Evolutionary conservation across 2,888 invertebrate genomes (phyloP), one percentile per base, ranked within the genome.

Genomic region (Cheilosia vernalis): DNA sequence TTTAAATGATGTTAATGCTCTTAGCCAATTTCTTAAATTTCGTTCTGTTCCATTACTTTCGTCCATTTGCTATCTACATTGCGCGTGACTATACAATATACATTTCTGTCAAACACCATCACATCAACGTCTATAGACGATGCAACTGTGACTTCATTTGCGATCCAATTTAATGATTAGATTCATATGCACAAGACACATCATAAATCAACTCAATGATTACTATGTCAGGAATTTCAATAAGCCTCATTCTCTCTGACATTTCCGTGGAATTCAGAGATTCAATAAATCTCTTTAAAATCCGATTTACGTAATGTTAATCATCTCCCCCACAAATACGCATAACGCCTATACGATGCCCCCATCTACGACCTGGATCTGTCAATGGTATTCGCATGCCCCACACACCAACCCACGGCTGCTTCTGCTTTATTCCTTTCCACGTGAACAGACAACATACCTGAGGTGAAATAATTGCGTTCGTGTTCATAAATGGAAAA

Each of bases 381-480:
- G 69, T 58, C 74, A 70, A 58, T 42, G 40, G 7, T 58, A 42
- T 7, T 6, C 24, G 44, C n/a, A 30, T 9, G 19, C 2, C 19
- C 47, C 19, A 47, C 49, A 51, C 55, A 15, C 21, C n/a, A 24
- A 9, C 33, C 15, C 63, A 10, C n/a, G 56, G 42, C 51, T 37
- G 58, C 58, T 24, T 17, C 74, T 73, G 66, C 44, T 61, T 27
- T 33, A 78, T 58, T 53, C 73, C 64, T 74, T 77, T 85, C 47
- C 80, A 55, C 74, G 47, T 85, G 76, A 85, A 80, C 56, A 72
- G 70, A 33, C 80, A 76, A 53, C 80, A 80, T 72, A 76, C 60
- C 84, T 85, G 80, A 85, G 80, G 84, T 80, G 76, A 80, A 80
- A 85, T 85, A 85, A 85, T 85, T 85, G 70, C 76, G 79, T 85